Conservation (phyloP, 2,888 invertebrate genomes). For the Diachrysia chrysitis region DNA sequence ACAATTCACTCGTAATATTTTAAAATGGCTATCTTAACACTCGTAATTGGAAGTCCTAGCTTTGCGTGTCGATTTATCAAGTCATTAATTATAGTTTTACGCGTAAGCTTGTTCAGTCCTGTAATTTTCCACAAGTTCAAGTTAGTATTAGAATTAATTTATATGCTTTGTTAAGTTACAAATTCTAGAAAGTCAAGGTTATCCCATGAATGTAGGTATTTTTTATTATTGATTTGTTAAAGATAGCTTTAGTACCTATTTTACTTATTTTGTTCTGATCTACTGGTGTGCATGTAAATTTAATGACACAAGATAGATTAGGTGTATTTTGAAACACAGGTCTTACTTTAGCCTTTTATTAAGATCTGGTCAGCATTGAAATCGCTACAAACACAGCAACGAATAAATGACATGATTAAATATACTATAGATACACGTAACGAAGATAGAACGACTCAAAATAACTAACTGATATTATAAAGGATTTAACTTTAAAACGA, state of each 20-base stretch:
- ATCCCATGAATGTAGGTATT: too few relatives aligned
- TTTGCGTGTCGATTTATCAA: background rate
- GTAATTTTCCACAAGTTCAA: constrained; percentile 1
- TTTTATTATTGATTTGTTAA: background rate
- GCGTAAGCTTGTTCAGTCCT: background rate
- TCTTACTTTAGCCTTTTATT: too few relatives aligned
- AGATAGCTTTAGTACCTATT: background rate
- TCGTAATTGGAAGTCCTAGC: background rate
- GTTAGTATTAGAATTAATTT: background rate
- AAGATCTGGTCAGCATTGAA: too few relatives aligned
- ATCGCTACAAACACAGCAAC: too few relatives aligned
- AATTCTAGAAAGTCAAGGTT: background rate
- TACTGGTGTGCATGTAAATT: too few relatives aligned
- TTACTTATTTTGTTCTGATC: too few relatives aligned
- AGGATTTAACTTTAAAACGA: background rate
- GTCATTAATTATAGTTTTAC: background rate
- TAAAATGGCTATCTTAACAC: background rate
- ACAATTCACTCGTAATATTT: background rate
- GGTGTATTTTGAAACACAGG: too few relatives aligned
- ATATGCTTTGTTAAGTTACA: background rate
- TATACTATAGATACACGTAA: too few relatives aligned
- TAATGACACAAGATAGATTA: too few relatives aligned
- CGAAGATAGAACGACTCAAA: too few relatives aligned
- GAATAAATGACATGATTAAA: too few relatives aligned
- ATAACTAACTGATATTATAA: too few relatives aligned